phyloP scores from a whole-genome alignment of 2,113 vertebrate species.

The Spea bombifrons region DNA sequence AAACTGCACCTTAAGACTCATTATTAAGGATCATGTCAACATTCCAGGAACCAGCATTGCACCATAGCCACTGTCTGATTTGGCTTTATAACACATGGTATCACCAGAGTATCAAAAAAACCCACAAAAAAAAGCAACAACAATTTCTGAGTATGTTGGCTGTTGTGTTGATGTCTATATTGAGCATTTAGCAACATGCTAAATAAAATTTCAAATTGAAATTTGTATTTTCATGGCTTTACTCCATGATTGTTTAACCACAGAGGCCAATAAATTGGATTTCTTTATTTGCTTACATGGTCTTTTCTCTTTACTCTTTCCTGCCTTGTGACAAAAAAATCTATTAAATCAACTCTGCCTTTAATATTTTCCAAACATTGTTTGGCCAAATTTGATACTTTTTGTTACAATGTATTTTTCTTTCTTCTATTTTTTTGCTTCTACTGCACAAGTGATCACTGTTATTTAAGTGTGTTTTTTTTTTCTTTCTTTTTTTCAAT shows the following conservation, averaged over 20 bases:
- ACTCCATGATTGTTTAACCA: constrained; percentile 72
- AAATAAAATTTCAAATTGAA: constrained; percentile 84
- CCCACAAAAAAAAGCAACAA: constrained; percentile 41
- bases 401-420: background rate
- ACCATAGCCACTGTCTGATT: constrained; percentile 62
- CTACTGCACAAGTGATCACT: background rate
- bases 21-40: constrained; percentile 60
- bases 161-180: constrained; percentile 63
- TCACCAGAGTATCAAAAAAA: constrained; percentile 50
- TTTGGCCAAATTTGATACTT: background rate
- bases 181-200: constrained; percentile 69
- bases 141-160: constrained; percentile 62
- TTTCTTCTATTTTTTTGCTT: background rate
- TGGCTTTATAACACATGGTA: constrained; percentile 58
- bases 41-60: constrained; percentile 67
- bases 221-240: constrained; percentile 78
- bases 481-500: background rate
- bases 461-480: background rate
- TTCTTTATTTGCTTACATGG: constrained; percentile 56
- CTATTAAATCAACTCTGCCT: constrained; percentile 12
- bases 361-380: background rate
- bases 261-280: constrained; percentile 59
- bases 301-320: constrained; percentile 14
- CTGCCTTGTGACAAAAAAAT: constrained; percentile 4
- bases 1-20: constrained; percentile 51